Evolutionary conservation across 2,113 vertebrate genomes (phyloP).

Genomic region (Labrus mixtus): DNA sequence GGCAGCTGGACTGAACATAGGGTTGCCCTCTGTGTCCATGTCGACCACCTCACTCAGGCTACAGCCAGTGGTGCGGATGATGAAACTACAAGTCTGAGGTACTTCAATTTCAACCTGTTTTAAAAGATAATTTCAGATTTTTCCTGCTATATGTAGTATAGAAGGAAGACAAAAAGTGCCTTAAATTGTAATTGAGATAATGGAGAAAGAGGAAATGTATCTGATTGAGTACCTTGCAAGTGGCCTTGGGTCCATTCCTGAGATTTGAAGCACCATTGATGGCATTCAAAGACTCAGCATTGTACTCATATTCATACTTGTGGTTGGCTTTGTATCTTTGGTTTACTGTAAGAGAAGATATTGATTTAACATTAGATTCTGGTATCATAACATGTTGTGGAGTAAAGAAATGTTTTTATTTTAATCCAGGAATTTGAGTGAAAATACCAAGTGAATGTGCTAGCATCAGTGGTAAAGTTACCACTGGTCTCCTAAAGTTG

Average conservation of each 20-base stretch:
- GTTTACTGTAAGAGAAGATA: constrained; percentile 4
- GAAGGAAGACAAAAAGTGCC: background rate
- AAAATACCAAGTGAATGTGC: background rate
- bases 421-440: background rate
- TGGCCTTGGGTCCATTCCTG: constrained; percentile 86
- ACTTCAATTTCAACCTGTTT: constrained; percentile 93
- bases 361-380: background rate
- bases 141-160: background rate
- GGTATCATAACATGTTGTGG: background rate
- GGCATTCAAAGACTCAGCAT: constrained; percentile 88
- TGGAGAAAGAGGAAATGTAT: background rate
- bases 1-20: constrained; percentile 83
- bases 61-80: constrained; percentile 88
- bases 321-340: constrained; percentile 87
- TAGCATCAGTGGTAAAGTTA: no score
- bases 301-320: constrained; percentile 91
- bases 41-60: constrained; percentile 86
- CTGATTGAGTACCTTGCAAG: constrained; percentile 84
- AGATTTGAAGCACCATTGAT: constrained; percentile 85
- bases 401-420: no score
- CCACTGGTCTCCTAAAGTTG: no score
- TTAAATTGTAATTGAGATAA: background rate
- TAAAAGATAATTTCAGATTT: background rate
- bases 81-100: constrained; percentile 89
- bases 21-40: constrained; percentile 81